Conservation (phyloP, 2,113 vertebrate species). For the Artemisiospiza belli region DNA sequence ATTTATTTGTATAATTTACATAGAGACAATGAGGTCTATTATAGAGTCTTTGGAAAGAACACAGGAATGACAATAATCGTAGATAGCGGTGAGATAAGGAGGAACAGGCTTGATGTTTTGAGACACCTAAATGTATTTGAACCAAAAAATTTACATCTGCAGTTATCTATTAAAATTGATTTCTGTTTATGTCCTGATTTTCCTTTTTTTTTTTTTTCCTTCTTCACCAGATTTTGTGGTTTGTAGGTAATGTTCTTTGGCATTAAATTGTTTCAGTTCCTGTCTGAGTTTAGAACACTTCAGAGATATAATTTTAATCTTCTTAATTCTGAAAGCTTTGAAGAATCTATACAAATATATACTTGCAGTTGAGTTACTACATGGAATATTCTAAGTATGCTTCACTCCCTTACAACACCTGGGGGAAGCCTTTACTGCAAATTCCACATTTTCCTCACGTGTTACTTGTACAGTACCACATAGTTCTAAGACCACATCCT, state of each 20-base stretch:
- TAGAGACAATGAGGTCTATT: not conserved
- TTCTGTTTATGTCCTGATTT: not conserved
- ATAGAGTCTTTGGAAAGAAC: not conserved
- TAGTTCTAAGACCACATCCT: not conserved
- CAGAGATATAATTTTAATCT: not conserved
- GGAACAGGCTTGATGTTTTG: not conserved
- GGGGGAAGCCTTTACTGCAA: not conserved
- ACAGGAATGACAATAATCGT: not conserved
- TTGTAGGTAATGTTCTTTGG: not conserved
- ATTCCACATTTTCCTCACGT: not conserved
- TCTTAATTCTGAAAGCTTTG: not conserved
- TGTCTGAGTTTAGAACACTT: not conserved
- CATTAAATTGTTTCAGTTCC: not conserved
- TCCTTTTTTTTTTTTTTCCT: not conserved
- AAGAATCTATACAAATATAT: not conserved
- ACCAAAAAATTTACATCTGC: not conserved
- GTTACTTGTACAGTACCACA: not conserved
- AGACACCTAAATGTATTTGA: not conserved
- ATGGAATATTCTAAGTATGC: not conserved
- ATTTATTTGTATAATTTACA: not conserved
- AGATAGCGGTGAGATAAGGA: not conserved
- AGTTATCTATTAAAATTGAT: not conserved
- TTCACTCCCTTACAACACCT: not conserved
- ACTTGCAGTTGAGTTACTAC: not conserved
- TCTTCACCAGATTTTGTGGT: not conserved